These are phyloP conservation scores for Anthophora plumipes DNA, from an alignment of 2,888 invertebrate genomes.

Conservation along the genomic window DNA sequence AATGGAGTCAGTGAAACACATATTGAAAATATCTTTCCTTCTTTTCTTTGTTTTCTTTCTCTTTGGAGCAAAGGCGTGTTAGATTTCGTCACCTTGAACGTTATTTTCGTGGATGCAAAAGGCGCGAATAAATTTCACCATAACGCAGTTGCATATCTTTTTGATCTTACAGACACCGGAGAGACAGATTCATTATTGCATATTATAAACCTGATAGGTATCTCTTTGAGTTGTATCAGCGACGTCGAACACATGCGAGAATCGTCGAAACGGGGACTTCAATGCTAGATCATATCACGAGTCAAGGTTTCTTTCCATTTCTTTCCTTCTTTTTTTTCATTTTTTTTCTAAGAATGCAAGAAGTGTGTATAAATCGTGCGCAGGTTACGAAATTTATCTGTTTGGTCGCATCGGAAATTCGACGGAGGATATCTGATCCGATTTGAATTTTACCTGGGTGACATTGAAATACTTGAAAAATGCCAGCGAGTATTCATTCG, in stretches of 20 bases:
- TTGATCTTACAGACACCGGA: not conserved
- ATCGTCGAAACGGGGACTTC: constrained; percentile 1
- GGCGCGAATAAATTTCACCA: not conserved
- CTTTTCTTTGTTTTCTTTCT: no score
- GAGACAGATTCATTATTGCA: constrained; percentile 11
- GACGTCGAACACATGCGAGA: constrained; percentile 1
- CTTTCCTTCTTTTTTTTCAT: not conserved
- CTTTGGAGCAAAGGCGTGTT: not conserved
- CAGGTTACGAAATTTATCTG: constrained; percentile 19
- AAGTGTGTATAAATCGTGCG: constrained; percentile 6
- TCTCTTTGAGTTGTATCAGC: not conserved
- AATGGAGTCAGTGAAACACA: not conserved
- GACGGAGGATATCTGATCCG: constrained; percentile 4
- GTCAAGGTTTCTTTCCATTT: not conserved
- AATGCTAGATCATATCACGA: constrained; percentile 20
- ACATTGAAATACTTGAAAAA: not conserved
- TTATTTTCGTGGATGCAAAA: not conserved
- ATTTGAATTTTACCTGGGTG: not conserved
- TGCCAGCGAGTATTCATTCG: not conserved
- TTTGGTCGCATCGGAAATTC: not conserved
- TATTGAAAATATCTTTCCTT: no score
- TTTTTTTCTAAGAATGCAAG: not conserved
- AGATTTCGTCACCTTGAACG: not conserved
- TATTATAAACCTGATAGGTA: not conserved
- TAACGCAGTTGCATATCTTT: not conserved